Conservation (phyloP, 2,797 vertebrate genomes). For the Syngnathus rostellatus region DNA sequence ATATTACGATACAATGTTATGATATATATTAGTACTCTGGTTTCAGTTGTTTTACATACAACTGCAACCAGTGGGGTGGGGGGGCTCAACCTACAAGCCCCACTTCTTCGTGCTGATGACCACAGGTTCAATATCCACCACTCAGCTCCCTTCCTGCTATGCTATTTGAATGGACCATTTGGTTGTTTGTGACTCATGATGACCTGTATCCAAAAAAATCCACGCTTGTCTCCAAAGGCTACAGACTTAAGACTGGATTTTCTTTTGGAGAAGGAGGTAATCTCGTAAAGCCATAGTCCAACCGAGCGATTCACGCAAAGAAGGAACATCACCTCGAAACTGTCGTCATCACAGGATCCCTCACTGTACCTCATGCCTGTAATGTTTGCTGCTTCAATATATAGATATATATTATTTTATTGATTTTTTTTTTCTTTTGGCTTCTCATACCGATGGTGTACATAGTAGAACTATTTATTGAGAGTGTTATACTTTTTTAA, state of each 20-base stretch:
- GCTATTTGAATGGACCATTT: neutral
- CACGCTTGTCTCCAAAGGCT: slow-evolving; percentile 18
- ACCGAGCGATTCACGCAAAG: slow-evolving; percentile 29
- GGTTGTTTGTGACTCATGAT: neutral
- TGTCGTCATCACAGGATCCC: slow-evolving; percentile 78
- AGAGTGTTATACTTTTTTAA: slow-evolving; percentile 99
- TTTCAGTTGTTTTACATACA: slow-evolving; percentile 62
- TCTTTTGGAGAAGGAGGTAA: slow-evolving; percentile 32
- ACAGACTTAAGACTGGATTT: slow-evolving; percentile 35
- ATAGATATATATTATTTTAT: slow-evolving; percentile 2
- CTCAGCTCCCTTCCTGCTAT: slow-evolving; percentile 14
- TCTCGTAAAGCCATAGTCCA: slow-evolving; percentile 36
- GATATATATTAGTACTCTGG: slow-evolving; percentile 46
- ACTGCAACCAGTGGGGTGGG: slow-evolving; percentile 48
- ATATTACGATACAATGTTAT: slow-evolving; percentile 56
- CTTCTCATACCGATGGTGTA: slow-evolving; percentile 96
- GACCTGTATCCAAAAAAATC: slow-evolving; percentile 11
- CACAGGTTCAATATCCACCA: slow-evolving; percentile 33
- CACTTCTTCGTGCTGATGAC: slow-evolving; percentile 32
- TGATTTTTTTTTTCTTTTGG: slow-evolving; percentile 80
- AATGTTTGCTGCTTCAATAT: slow-evolving; percentile 93
- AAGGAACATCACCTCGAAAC: slow-evolving; percentile 67
- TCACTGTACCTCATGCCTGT: slow-evolving; percentile 97
- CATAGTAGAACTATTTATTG: slow-evolving; percentile 99
- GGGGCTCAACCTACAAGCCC: slow-evolving; percentile 17